Conservation (phyloP, 2,888 invertebrate species). For the Xestia sexstrigata region DNA sequence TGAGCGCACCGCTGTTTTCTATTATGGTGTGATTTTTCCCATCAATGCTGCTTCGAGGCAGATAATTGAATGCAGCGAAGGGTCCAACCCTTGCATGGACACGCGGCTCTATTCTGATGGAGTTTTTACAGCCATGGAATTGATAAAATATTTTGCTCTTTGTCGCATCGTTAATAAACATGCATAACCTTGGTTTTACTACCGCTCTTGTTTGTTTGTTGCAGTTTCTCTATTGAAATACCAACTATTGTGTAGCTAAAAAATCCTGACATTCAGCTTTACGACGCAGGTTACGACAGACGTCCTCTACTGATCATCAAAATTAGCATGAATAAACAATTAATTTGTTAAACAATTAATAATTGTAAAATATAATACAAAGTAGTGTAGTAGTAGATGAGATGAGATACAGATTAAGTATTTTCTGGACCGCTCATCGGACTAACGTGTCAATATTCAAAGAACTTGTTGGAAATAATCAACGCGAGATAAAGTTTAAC, state of each 20-base stretch:
- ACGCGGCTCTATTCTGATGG: constrained; percentile 65
- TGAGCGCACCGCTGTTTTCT: constrained; percentile 69
- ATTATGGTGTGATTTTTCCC: constrained; percentile 76
- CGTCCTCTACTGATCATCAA: background rate
- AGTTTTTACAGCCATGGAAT: background rate
- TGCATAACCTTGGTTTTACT: background rate
- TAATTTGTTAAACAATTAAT: background rate
- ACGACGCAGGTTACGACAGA: background rate
- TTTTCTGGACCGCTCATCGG: too few relatives aligned
- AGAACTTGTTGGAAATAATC: too few relatives aligned
- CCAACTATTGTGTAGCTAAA: background rate
- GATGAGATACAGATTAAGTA: too few relatives aligned
- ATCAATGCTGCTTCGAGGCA: constrained; percentile 70
- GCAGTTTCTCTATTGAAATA: background rate
- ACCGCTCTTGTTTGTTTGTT: background rate
- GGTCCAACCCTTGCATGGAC: constrained; percentile 69
- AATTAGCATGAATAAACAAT: too few relatives aligned
- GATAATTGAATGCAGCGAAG: constrained; percentile 78
- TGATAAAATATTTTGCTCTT: background rate
- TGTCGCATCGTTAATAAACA: background rate
- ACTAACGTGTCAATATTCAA: too few relatives aligned
- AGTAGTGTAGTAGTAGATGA: background rate
- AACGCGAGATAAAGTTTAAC: too few relatives aligned
- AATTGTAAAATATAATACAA: background rate
- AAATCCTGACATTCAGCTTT: background rate